Percentiles rank a stretch among this genome's conserved stretches.
phyloP scores from a whole-genome alignment of 2,888 invertebrate genomes.

The Catocala fraxini region DNA sequence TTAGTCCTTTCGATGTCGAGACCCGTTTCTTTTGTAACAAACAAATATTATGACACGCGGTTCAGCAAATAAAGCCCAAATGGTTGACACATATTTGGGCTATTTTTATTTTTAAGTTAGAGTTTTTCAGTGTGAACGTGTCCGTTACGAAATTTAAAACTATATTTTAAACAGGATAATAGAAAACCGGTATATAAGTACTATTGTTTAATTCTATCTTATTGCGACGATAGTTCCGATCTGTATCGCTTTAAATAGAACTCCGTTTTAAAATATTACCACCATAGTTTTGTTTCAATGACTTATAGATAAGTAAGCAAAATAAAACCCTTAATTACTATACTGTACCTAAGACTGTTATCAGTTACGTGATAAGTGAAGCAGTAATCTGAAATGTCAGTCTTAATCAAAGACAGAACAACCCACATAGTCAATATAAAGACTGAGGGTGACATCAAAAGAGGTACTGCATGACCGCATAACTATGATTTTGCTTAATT shows the following conservation, averaged over 20 bases:
- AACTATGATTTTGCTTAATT: constrained; percentile 22
- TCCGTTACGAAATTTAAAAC: no score
- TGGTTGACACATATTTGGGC: constrained; percentile 13
- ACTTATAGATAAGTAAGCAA: no score
- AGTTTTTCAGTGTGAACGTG: neutral
- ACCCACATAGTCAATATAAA: constrained; percentile 40
- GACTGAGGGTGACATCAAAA: constrained; percentile 54
- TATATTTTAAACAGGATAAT: no score
- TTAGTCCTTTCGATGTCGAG: constrained; percentile 75
- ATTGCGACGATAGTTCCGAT: no score
- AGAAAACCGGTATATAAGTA: no score
- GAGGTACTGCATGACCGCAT: constrained; percentile 44
- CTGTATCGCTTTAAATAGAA: no score
- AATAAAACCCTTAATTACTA: no score
- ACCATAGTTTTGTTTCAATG: no score
- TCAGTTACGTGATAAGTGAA: neutral
- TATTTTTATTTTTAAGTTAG: neutral
- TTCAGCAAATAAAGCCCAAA: constrained; percentile 67
- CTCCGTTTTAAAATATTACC: no score
- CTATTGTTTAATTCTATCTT: no score
- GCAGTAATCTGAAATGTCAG: constrained; percentile 21
- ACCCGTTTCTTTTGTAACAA: constrained; percentile 68
- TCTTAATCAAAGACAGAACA: constrained; percentile 35
- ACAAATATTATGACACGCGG: constrained; percentile 83
- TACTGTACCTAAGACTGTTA: neutral